phyloP scores from a whole-genome alignment of 2,113 vertebrate genomes.

The Lycaon pictus region DNA sequence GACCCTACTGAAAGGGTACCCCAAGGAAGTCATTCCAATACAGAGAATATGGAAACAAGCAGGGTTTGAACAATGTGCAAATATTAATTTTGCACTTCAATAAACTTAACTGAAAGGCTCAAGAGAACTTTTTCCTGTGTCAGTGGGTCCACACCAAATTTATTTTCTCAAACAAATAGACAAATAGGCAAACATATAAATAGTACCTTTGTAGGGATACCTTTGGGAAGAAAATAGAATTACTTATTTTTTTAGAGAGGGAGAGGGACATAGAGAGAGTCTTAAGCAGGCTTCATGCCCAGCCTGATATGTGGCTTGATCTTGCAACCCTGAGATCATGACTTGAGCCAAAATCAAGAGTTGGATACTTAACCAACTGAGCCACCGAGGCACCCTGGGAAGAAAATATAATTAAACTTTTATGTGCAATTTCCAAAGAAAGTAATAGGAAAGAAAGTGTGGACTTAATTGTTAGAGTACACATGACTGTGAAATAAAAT shows the following conservation, averaged over 20 bases:
- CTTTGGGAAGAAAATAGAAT: conserved; percentile 36
- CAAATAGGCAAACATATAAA: neutral
- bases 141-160: neutral
- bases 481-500: neutral
- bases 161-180: neutral
- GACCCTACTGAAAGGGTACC: conserved; percentile 17
- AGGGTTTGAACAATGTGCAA: conserved; percentile 7
- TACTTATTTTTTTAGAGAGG: neutral
- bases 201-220: neutral
- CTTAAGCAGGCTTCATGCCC: neutral
- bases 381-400: neutral
- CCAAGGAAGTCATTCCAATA: neutral
- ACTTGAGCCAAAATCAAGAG: neutral
- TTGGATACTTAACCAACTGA: neutral
- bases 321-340: neutral
- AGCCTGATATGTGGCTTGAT: neutral
- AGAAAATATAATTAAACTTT: conserved; percentile 38
- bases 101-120: neutral
- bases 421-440: conserved; percentile 42
- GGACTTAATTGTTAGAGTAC: conserved; percentile 35
- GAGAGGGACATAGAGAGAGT: neutral
- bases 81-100: conserved; percentile 18
- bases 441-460: neutral
- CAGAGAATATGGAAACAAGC: neutral
- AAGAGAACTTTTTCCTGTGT: neutral